These are phyloP conservation scores for Nanger granti DNA, from an alignment of 2,113 vertebrate genomes.

Conservation along the genomic window DNA sequence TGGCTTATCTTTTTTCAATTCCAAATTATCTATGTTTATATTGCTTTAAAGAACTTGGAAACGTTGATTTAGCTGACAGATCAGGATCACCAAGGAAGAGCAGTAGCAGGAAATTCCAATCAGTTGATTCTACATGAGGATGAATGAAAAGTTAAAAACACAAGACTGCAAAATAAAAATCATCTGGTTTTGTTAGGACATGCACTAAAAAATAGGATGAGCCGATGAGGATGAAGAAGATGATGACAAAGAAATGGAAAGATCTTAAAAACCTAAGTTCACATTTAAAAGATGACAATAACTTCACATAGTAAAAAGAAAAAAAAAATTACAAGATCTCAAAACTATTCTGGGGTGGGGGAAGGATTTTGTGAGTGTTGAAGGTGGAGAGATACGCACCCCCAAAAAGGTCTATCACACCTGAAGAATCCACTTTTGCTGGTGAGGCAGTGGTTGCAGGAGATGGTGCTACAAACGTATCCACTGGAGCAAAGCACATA, in stretches of 20 bases:
- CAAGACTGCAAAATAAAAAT: not conserved
- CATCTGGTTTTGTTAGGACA: not conserved
- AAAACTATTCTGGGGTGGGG: not conserved
- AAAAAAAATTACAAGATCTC: constrained; percentile 7
- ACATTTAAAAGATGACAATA: not conserved
- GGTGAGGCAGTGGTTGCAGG: constrained; percentile 87
- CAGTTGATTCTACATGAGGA: not conserved
- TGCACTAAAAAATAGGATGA: not conserved
- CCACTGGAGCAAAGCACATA: constrained; percentile 85
- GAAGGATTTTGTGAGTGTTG: constrained; percentile 53
- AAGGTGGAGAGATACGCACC: constrained; percentile 85
- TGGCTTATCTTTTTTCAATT: not conserved
- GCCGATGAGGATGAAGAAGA: not conserved
- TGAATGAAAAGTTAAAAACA: constrained; percentile 13
- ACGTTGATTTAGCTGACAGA: not conserved
- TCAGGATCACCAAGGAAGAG: constrained; percentile 33
- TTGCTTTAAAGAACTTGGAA: constrained; percentile 16
- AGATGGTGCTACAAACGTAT: constrained; percentile 89
- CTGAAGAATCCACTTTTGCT: constrained; percentile 87
- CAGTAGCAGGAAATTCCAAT: not conserved
- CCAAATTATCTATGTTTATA: not conserved
- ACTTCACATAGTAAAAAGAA: not conserved
- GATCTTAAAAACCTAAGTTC: not conserved
- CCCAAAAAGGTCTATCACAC: constrained; percentile 97
- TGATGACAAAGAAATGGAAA: constrained; percentile 7